These are phyloP conservation scores for Ceratosolen fusciceps DNA, from an alignment of 1,140 invertebrate genomes.

Conservation along the genomic window DNA sequence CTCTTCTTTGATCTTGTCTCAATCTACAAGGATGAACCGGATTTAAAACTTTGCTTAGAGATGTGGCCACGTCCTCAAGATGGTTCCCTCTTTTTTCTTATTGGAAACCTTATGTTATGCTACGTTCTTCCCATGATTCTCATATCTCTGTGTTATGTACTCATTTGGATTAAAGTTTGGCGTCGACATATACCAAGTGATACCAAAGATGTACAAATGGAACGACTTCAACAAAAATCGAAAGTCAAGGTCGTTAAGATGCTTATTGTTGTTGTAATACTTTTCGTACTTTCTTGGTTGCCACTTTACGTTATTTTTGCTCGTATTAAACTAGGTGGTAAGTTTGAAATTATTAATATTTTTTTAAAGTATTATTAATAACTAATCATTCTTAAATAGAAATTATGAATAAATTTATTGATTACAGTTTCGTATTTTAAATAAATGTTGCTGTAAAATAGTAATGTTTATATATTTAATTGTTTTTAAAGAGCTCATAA, in stretches of 20 bases:
- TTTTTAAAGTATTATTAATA: neutral
- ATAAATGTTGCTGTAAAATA: too few relatives aligned
- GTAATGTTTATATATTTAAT: too few relatives aligned
- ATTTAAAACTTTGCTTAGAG: constrained; percentile 83
- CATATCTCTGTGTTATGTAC: constrained; percentile 92
- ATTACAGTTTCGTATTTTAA: too few relatives aligned
- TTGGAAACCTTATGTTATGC: constrained; percentile 90
- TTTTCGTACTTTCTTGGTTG: constrained; percentile 95
- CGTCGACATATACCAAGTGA: constrained; percentile 89
- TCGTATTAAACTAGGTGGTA: constrained; percentile 83
- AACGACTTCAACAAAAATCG: constrained; percentile 91
- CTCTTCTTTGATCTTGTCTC: constrained; percentile 89
- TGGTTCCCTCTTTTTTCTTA: constrained; percentile 87
- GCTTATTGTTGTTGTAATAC: constrained; percentile 93
- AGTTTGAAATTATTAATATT: constrained; percentile 7
- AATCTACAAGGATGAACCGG: constrained; percentile 80
- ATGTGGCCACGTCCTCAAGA: constrained; percentile 87
- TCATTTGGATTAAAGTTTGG: constrained; percentile 95
- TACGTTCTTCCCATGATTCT: constrained; percentile 94
- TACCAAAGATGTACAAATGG: constrained; percentile 91
- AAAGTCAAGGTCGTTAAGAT: constrained; percentile 97
- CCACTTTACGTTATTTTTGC: constrained; percentile 93
- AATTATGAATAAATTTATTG: too few relatives aligned
- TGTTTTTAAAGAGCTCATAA: too few relatives aligned
- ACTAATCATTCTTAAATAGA: neutral